Evolutionary conservation across 2,113 vertebrate genomes (phyloP), one percentile per base, ranked within the genome.

Genomic region (Eudyptes chrysolophus): DNA sequence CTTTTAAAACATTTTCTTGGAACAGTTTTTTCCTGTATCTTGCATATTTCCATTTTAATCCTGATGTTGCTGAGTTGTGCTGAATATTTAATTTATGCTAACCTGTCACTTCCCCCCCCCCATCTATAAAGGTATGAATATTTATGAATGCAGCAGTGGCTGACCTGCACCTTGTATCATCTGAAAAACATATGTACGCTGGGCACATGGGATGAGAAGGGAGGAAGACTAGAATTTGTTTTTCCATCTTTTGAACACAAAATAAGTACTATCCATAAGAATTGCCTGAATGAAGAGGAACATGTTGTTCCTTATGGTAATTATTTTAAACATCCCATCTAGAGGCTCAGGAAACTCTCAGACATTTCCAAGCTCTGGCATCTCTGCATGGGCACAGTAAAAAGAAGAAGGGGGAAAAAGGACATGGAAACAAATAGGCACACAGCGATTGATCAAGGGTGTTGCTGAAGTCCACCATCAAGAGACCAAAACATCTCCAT

Each of bases 31-130:
- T 85, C 49, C 42, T 54, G 3, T 76, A 74, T 83, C 54, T 74
- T 80, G 55, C 61, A 68, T 65, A 90, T 86, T 88, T 92, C 75
- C 52, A 25, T 90, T 94, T 96, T 74, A 94, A 96, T 92, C 54
- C 81, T 57, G 34, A 85, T 65, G 36, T 86, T 93, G 66, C 87
- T 88, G 81, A 92, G 61, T 74, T 70, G 42, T 87, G 60, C 74
- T 87, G 79, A 96, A 94, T 91, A 81, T 84, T 94, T 94, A 78
- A 80, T 96, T 89, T 90, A 84, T 75, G 52, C 84, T 89, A 93
- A 74, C 81, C 51, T 90, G 38, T 75, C 92, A 94, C 44, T 18
- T 18, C 44, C 44, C 44, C 44, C 17, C 13, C 16, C 13, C 20
- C 32, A 36, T 81, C 69, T 71, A 51, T 55, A 55, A 6, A 92